phyloP scores from a whole-genome alignment of 2,797 vertebrate species.

The Fringilla coelebs region DNA sequence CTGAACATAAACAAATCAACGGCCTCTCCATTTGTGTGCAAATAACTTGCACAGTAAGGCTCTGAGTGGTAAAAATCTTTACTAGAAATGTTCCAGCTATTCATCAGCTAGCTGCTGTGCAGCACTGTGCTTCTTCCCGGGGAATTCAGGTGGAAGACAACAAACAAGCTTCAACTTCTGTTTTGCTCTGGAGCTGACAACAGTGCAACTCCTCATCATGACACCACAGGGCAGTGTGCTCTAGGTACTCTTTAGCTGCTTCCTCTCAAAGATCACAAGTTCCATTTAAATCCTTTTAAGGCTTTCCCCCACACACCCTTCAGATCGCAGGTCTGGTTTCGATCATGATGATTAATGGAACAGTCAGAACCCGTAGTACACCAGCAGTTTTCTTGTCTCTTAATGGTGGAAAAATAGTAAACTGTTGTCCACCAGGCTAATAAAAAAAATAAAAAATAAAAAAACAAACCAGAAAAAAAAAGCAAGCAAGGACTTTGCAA shows the following conservation, averaged over 20 bases:
- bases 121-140: background rate
- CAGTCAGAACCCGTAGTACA: background rate
- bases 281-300: background rate
- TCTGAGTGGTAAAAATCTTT: background rate
- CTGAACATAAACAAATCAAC: background rate
- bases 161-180: slow-evolving; percentile 5
- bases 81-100: background rate
- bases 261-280: background rate
- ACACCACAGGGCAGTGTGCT: slow-evolving; percentile 1
- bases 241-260: background rate
- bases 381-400: background rate
- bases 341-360: background rate
- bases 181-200: slow-evolving; percentile 25
- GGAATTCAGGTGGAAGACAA: slow-evolving; percentile 17
- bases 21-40: background rate
- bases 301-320: background rate
- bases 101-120: background rate
- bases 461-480: background rate
- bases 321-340: background rate
- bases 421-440: background rate
- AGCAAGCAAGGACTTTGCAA: background rate
- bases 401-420: background rate
- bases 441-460: background rate
- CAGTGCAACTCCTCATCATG: slow-evolving; percentile 1
- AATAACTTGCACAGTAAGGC: background rate